Base-by-base conservation (phyloP, 92 coral and sea anemone species). In the Porites lobata region DNA sequence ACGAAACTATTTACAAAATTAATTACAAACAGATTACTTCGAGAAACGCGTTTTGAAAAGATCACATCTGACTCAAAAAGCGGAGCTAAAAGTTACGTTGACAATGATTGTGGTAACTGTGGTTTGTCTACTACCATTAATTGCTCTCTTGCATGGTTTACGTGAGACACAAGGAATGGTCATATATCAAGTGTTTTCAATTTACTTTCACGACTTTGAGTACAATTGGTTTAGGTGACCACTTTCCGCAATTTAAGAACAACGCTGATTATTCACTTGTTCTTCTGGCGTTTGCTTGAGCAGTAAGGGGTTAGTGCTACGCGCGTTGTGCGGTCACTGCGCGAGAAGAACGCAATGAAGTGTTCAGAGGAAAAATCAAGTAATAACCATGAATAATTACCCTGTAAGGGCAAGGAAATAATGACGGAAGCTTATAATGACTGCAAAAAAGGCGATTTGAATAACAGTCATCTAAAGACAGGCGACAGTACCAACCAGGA, bases 201-300 rank as follows among this genome's bases (percentile, higher is more conserved):
- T 92, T 94, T 54, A 94, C 32, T 26, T 26, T 26, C 65, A 92
- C 81, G 43, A 94, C 97, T 9, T 88, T 94, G 2, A 85, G 96
- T 17, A 92, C 97, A 51, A 92, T 94, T 17, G 95, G 97, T 18
- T 94, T 92, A 58, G 97, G 97, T 1, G 97, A 94, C 65, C 87
- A 76, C 65, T 80, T 92, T 0, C 97, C 95, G 13, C 79, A 83
- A 61, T 92, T 94, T 61, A 56, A 69, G 2, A 57, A 52, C 43
- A 59, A 82, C 1, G 57, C 54, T 1, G 96, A 94, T 32, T 92
- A 83, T 53, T 6, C 89, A 6, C 85, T 94, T 5, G 82, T 94
- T 4, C 47, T 78, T 0, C 51, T 83, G 1, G 95, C 95, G 8
- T 91, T 94, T 29, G 59, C 86, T 81, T 57, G 97, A 94, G 81